Evolutionary conservation across 2,888 invertebrate species (phyloP), one percentile per base, ranked within the genome.

Genomic region (Laspeyria flexula): DNA sequence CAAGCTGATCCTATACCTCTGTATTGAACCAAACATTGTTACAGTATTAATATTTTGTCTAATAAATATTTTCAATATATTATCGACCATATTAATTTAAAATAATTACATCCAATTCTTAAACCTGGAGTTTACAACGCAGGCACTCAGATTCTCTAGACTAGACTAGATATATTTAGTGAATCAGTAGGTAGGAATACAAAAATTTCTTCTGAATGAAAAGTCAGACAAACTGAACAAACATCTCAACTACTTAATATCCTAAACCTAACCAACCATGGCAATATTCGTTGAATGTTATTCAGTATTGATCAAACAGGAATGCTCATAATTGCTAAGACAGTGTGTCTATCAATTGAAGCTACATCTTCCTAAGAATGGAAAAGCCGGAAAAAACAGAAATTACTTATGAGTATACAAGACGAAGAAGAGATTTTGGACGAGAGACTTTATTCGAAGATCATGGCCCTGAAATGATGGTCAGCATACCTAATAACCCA

Each of bases 391-490:
- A 92, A 52, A 90, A 88, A 75, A 65, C 58, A 9, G 90, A 90
- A 67, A 46, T 87, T 0, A 81, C 79, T 0, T 90, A 88, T 60
- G 91, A 91, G 77, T 96, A 96, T 75, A 94, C 95, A 55, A 96
- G 94, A 81, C 94, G 94, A 63, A 93, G 97, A 33, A 93, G 92
- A 60, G 93, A 95, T 56, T 97, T 96, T 79, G 97, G 97, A 0
- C 92, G 93, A 62, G 95, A 96, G 72, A 94, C 94, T 41, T 79
- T 94, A 38, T 96, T 97, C 76, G 93, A 93, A 54, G 95, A 96
- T 71, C 94, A 93, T 71, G 94, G 95, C n/a, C 93, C 94, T 4
- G 94, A 94, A 61, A 78, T 96, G 30, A 86, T 94, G 41, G 94
- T 95, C 57, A 93, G 94, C 63, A 96, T 95, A 78, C 92, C 93